Conservation (phyloP, 2,797 vertebrate genomes). For the Darevskia nairensis region DNA sequence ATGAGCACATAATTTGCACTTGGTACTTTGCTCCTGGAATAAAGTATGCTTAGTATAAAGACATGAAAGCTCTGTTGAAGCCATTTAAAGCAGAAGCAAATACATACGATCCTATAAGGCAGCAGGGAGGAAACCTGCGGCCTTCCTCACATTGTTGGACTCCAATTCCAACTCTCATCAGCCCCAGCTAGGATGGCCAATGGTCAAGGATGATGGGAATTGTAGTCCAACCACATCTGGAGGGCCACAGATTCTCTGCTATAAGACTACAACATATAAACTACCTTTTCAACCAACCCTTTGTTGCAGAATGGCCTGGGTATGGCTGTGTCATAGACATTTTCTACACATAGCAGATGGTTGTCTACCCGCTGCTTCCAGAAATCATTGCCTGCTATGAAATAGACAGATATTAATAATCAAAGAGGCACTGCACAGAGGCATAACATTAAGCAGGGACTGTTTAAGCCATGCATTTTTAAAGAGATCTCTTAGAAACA, state of each 20-base stretch:
- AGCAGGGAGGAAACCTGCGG: not conserved
- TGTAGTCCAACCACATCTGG: no score
- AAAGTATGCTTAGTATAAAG: not conserved
- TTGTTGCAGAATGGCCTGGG: not conserved
- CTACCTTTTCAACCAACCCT: not conserved
- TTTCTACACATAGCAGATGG: not conserved
- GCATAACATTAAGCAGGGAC: not conserved
- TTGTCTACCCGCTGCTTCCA: not conserved
- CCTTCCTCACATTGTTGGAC: no score
- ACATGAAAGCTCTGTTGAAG: not conserved
- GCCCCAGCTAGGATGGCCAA: no score
- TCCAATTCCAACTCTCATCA: no score
- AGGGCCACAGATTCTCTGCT: not conserved
- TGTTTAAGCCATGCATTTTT: not conserved
- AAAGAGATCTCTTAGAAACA: not conserved
- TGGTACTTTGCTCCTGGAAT: not conserved
- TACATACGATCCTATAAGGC: not conserved
- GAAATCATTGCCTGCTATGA: not conserved
- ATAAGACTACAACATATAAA: not conserved
- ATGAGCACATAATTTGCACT: no score
- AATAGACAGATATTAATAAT: not conserved
- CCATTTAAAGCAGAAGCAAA: not conserved
- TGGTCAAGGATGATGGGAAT: no score
- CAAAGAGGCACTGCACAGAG: not conserved
- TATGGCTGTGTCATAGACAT: not conserved